phyloP scores from a whole-genome alignment of 2,888 invertebrate genomes.

The Bruchidius siliquastri region DNA sequence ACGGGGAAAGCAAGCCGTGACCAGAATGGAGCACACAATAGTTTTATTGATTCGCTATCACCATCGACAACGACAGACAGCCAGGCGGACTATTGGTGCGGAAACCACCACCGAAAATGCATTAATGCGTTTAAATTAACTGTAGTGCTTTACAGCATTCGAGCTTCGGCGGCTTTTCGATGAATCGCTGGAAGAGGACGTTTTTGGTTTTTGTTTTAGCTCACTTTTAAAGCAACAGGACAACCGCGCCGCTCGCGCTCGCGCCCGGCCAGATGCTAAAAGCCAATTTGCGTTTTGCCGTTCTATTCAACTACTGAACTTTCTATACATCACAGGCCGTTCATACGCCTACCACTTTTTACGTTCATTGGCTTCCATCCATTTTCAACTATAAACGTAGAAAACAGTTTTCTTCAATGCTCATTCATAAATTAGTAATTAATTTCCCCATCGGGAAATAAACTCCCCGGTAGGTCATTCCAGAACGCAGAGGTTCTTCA shows the following conservation, averaged over 20 bases:
- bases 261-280: neutral
- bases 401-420: too few relatives aligned
- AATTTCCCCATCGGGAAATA: too few relatives aligned
- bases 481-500: too few relatives aligned
- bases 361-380: neutral
- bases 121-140: slow-evolving; percentile 41
- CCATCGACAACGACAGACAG: too few relatives aligned
- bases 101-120: slow-evolving; percentile 42
- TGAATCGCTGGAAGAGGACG: slow-evolving; percentile 29
- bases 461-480: too few relatives aligned
- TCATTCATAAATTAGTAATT: too few relatives aligned
- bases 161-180: slow-evolving; percentile 19
- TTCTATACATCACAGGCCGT: neutral
- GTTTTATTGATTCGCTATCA: slow-evolving; percentile 40
- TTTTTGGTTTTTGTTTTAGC: slow-evolving; percentile 28
- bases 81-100: slow-evolving; percentile 31
- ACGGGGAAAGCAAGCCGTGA: slow-evolving; percentile 42
- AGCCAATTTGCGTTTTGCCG: neutral
- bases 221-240: slow-evolving; percentile 12
- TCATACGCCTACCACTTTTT: neutral
- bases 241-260: neutral
- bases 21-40: slow-evolving; percentile 38
- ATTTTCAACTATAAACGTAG: neutral
- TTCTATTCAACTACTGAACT: neutral
- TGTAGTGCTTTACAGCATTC: slow-evolving; percentile 34